Conservation (phyloP, 37 sponge, comb jelly and placozoan species). For the Aphrocallistes beatrix region DNA sequence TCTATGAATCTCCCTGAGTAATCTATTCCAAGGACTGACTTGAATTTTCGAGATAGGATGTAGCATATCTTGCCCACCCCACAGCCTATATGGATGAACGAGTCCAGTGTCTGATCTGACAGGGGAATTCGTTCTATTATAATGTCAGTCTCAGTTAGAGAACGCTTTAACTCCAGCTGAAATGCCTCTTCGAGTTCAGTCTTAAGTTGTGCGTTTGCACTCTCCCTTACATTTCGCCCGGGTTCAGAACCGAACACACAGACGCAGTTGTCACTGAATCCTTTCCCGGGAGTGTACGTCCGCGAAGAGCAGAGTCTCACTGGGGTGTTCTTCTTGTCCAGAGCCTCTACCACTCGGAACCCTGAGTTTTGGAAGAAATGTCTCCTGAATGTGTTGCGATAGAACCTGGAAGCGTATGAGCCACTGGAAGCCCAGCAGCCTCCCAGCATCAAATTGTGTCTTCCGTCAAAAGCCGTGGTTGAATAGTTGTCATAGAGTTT, state of each 20-base stretch:
- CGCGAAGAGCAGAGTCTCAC: not conserved
- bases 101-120: not conserved
- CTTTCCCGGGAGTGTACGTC: not conserved
- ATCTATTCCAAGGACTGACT: not conserved
- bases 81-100: not conserved
- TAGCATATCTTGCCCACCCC: not conserved
- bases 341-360: conserved; percentile 48
- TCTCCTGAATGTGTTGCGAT: conserved; percentile 56
- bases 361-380: conserved; percentile 82
- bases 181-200: not conserved
- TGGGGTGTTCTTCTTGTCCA: not conserved
- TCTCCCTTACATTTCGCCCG: not conserved
- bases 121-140: not conserved
- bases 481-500: conserved; percentile 80
- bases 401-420: conserved; percentile 46
- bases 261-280: not conserved
- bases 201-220: not conserved
- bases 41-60: not conserved
- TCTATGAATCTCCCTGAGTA: not conserved
- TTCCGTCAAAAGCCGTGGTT: conserved; percentile 60
- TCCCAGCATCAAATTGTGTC: conserved; percentile 64
- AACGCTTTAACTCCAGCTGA: not conserved
- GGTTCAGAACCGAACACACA: not conserved
- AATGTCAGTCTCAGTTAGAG: not conserved
- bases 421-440: conserved; percentile 76